Evolutionary conservation across 2,113 vertebrate species (phyloP).

Genomic region (Eleginops maclovinus): DNA sequence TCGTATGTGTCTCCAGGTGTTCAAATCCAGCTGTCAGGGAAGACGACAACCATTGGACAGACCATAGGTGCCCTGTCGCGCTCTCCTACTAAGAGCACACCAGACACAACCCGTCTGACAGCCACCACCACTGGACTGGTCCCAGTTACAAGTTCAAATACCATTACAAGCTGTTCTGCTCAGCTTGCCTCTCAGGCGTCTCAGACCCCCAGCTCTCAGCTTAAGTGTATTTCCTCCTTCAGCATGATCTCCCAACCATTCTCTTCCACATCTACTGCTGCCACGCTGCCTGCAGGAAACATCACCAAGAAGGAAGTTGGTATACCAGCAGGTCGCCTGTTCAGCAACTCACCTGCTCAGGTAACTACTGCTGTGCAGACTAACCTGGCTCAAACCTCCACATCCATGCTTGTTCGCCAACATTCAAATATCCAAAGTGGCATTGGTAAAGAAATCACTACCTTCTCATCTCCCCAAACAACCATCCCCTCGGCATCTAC

Average conservation of each 20-base stretch:
- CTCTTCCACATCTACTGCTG: slow-evolving; percentile 34
- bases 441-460: slow-evolving; percentile 17
- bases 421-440: slow-evolving; percentile 29
- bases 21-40: slow-evolving; percentile 68
- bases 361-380: slow-evolving; percentile 45
- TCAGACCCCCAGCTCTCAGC: slow-evolving; percentile 38
- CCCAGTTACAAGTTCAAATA: slow-evolving; percentile 43
- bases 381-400: slow-evolving; percentile 41
- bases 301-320: slow-evolving; percentile 38
- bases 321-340: slow-evolving; percentile 4
- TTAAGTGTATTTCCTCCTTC: slow-evolving; percentile 39
- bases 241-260: slow-evolving; percentile 40
- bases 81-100: slow-evolving; percentile 59
- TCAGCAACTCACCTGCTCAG: slow-evolving; percentile 48
- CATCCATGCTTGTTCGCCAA: slow-evolving; percentile 44
- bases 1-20: slow-evolving; percentile 55
- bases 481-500: slow-evolving; percentile 18
- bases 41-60: slow-evolving; percentile 60
- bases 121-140: slow-evolving; percentile 30
- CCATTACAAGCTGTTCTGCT: slow-evolving; percentile 37
- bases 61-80: slow-evolving; percentile 56
- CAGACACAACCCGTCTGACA: slow-evolving; percentile 70
- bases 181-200: slow-evolving; percentile 37
- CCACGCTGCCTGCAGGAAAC: slow-evolving; percentile 31
- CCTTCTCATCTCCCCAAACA: slow-evolving; percentile 26